phyloP scores from a whole-genome alignment of 2,113 vertebrate species.

The Sceloporus tristichus region DNA sequence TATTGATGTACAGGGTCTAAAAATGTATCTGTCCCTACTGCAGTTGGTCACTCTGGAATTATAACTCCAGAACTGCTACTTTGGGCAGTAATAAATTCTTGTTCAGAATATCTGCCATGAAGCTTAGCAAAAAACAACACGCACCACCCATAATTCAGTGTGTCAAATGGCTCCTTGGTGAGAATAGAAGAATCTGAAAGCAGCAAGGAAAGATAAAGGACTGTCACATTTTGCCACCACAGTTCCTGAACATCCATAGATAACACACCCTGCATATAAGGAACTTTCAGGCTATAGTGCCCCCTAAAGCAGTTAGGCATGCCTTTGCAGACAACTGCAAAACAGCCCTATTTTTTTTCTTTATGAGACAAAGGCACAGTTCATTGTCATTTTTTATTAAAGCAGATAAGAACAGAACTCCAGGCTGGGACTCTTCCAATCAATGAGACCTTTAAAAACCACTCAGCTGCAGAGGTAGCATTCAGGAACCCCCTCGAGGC shows the following conservation, averaged over 20 bases:
- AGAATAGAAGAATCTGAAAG: conserved; percentile 51
- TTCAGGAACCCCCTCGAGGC: conserved; percentile 68
- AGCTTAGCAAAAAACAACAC: conserved; percentile 47
- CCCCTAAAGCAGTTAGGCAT: conserved; percentile 56
- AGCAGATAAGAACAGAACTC: conserved; percentile 75
- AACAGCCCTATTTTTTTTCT: conserved; percentile 60
- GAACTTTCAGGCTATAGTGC: conserved; percentile 44
- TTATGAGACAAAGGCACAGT: conserved; percentile 66
- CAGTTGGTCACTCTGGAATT: too few relatives aligned
- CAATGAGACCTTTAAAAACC: conserved; percentile 75
- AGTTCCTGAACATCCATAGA: conserved; percentile 29
- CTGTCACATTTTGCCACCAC: background rate
- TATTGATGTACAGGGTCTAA: too few relatives aligned
- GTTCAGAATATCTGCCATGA: conserved; percentile 44
- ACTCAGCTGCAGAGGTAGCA: conserved; percentile 74
- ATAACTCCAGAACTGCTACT: conserved; percentile 44
- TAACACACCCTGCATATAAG: conserved; percentile 42
- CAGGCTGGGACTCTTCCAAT: conserved; percentile 78
- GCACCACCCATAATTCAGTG: conserved; percentile 49
- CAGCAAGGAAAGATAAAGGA: conserved; percentile 53
- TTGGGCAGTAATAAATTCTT: conserved; percentile 56
- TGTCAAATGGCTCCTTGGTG: conserved; percentile 65
- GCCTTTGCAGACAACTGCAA: conserved; percentile 42
- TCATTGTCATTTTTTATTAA: conserved; percentile 79
- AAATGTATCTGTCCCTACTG: too few relatives aligned